Evolutionary conservation across 2,888 invertebrate species (phyloP), one percentile per base, ranked within the genome.

Genomic region (Andrena praecox): DNA sequence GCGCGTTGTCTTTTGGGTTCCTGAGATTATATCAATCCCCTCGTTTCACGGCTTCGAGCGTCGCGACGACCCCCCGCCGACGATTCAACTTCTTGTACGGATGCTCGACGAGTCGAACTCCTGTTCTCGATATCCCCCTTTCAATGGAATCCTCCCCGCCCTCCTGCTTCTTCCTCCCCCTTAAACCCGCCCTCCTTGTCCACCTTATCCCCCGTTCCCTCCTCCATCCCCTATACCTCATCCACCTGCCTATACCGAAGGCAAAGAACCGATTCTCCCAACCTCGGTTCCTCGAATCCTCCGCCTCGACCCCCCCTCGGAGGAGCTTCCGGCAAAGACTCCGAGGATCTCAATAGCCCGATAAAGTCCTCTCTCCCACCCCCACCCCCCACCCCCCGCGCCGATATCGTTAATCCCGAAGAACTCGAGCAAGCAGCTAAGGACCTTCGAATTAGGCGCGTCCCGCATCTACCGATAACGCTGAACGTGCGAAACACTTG

Each of bases 21-120:
- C 87, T 88, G 88, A 88, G 88, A 89, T 87, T 84, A 84, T 75
- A 82, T 89, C 87, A 88, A 88, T 88, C 88, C 87, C 87, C 84
- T 81, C 72, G 80, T 85, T 82, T 74, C 75, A 68, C 71, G 54
- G 74, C 70, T 66, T 76, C 75, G 77, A 63, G 66, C 72, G 77
- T 67, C 81, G 72, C 76, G 63, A 75, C 70, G 80, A 72, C 35
- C 80, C 33, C 33, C 59, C 70, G 48, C 48, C 74, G 66, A 81
- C 77, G 66, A 68, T 71, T 70, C 42, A n/a, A 27, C 59, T 73
- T 73, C 66, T 56, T 54, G 42, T 16, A 35, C 73, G 16, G 50
- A 16, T 50, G 20, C 71, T 62, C 66, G 35, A 52, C 62, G 24
- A 31, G 48, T 71, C 60, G 20, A 29, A 71, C 62, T 62, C 24